Conservation (phyloP, 2,888 invertebrate species). For the Calliscelio sp. region DNA sequence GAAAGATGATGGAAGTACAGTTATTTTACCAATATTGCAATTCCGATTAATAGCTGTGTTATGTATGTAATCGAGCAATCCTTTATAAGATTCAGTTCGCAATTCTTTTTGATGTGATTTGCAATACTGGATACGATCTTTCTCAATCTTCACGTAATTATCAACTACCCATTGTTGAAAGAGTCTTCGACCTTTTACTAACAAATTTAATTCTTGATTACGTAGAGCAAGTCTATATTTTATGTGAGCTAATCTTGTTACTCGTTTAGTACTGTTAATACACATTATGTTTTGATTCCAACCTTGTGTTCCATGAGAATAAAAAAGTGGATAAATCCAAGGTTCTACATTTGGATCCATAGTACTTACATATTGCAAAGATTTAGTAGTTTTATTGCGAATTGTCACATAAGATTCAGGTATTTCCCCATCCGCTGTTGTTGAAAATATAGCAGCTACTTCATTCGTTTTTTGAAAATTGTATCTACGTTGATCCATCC, state of each 20-base stretch:
- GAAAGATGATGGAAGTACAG: slow-evolving; percentile 55
- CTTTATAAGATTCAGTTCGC: slow-evolving; percentile 54
- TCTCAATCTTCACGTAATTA: too few species aligned
- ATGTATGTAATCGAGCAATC: slow-evolving; percentile 51
- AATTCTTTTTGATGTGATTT: slow-evolving; percentile 58
- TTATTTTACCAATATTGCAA: slow-evolving; percentile 19
- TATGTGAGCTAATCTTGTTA: slow-evolving; percentile 25
- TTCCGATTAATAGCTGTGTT: background rate
- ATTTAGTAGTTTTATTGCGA: slow-evolving; percentile 56
- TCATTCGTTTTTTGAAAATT: slow-evolving; percentile 52
- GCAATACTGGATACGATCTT: slow-evolving; percentile 14
- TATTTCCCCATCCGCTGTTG: slow-evolving; percentile 68
- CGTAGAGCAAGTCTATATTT: slow-evolving; percentile 42
- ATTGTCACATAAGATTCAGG: slow-evolving; percentile 73
- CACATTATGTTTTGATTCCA: slow-evolving; percentile 51
- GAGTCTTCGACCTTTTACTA: slow-evolving; percentile 40
- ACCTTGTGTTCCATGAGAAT: too few species aligned
- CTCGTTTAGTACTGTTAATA: background rate
- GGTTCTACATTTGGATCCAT: too few species aligned
- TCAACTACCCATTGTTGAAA: too few species aligned
- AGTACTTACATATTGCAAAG: too few species aligned
- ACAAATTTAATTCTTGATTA: slow-evolving; percentile 37
- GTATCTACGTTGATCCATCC: slow-evolving; percentile 59
- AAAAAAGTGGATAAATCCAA: too few species aligned
- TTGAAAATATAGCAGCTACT: slow-evolving; percentile 70